Conservation (phyloP, 2,888 invertebrate genomes). For the Hymenopus coronatus region DNA sequence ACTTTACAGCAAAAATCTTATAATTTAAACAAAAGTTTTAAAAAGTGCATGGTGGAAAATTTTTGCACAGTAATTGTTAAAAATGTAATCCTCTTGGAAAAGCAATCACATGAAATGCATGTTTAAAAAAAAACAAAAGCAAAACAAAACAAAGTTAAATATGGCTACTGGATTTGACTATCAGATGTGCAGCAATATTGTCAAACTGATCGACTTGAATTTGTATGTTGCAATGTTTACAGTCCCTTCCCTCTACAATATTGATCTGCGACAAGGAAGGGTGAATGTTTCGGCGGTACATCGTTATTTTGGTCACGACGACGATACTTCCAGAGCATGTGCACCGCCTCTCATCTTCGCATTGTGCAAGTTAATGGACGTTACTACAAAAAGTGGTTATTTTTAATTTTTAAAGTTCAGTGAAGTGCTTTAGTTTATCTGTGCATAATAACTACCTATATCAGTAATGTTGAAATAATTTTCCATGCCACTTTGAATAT, state of each 20-base stretch:
- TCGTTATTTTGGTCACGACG: conserved; percentile 12
- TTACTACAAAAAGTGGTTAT: neutral
- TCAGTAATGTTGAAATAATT: neutral
- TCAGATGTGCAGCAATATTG: neutral
- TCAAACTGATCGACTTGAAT: conserved; percentile 17
- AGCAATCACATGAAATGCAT: neutral
- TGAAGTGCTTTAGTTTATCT: neutral
- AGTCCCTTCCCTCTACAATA: conserved; percentile 28
- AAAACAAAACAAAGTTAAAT: neutral
- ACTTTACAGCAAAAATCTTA: neutral
- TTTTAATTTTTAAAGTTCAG: neutral
- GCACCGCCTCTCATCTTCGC: neutral
- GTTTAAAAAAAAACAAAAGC: neutral
- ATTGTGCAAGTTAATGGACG: neutral
- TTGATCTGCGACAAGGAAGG: conserved; percentile 27
- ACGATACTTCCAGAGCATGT: conserved; percentile 11
- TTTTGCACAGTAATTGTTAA: neutral
- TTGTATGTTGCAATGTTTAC: conserved; percentile 29
- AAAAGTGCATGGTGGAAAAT: neutral
- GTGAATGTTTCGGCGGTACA: conserved; percentile 8
- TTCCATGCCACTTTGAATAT: neutral
- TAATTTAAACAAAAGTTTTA: neutral
- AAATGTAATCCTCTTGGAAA: neutral
- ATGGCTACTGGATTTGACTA: neutral
- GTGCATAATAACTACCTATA: neutral